A percentile compares a stretch with the other conserved stretches of the same genome.
These are phyloP conservation scores for Hypomesus transpacificus DNA, from an alignment of 2,113 vertebrate genomes.

Conservation along the genomic window DNA sequence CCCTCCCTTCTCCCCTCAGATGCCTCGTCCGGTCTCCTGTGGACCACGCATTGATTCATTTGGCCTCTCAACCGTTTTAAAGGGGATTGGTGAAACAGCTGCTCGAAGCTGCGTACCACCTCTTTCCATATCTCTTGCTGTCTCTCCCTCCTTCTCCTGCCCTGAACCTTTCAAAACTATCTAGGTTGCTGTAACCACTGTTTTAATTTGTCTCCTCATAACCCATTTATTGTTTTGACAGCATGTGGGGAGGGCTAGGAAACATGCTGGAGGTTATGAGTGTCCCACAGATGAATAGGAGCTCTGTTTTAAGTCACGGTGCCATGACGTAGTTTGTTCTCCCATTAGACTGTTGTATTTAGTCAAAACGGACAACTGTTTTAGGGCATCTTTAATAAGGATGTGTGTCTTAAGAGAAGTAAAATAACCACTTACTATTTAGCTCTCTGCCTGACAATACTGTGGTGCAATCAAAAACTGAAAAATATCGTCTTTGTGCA, in stretches of 20 bases:
- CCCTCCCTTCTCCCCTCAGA: neutral
- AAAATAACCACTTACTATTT: too few relatives aligned
- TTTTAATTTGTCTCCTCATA: slow-evolving; percentile 13
- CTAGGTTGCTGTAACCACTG: slow-evolving; percentile 17
- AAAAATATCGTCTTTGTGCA: too few relatives aligned
- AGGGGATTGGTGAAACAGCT: slow-evolving; percentile 10
- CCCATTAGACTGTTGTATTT: slow-evolving; percentile 8
- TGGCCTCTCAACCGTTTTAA: neutral
- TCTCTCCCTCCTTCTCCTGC: neutral
- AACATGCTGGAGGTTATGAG: slow-evolving; percentile 18
- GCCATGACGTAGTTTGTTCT: slow-evolving; percentile 10
- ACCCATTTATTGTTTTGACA: slow-evolving; percentile 27
- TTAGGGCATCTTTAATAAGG: neutral
- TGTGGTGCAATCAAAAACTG: too few relatives aligned
- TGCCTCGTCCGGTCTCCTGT: slow-evolving; percentile 15
- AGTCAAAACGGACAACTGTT: neutral
- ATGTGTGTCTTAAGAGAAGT: too few relatives aligned
- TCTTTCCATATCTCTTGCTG: neutral
- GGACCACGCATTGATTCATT: slow-evolving; percentile 17
- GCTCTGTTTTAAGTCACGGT: slow-evolving; percentile 18
- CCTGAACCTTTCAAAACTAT: slow-evolving; percentile 6
- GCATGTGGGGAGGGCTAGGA: slow-evolving; percentile 2
- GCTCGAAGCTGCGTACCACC: slow-evolving; percentile 8
- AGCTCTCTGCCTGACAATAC: too few relatives aligned
- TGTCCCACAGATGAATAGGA: slow-evolving; percentile 13